Evolutionary conservation across 2,888 invertebrate genomes (phyloP), one percentile per base, ranked within the genome.

Genomic region (Diarsia mendica): DNA sequence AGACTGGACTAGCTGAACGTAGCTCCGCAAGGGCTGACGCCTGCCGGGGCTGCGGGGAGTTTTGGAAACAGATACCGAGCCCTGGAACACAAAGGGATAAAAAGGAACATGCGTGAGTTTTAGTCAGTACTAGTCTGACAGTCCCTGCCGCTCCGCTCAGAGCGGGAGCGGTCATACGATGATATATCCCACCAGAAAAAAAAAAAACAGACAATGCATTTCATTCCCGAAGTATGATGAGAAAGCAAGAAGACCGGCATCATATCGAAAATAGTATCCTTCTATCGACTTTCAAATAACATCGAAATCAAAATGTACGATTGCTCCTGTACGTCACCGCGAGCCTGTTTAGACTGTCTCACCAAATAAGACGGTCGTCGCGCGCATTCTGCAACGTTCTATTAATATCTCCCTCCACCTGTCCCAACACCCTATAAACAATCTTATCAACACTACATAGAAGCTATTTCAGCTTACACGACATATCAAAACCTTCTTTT

Each of bases 351-450:
- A 86, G 86, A 86, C 90, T 87, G 92, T 91, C 94, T 90, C 88
- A 91, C 95, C 95, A 94, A 95, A 95, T 95, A 95, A 94, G 94
- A 91, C 92, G 89, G 89, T 90, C 90, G 89, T 87, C 89, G 88
- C 87, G 90, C 93, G 93, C 94, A 94, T 92, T 93, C 92, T 94
- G 95, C 95, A 94, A 90, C 88, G 82, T 83, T 87, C 94, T 95
- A 95, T 92, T 92, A 92, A 93, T 95, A 94, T 82, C 84, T 80
- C 73, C 79, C 82, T 81, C 70, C 67, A 68, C 72, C 58, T 73
- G 67, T 28, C 49, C 44, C 71, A 66, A 75, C 60, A 74, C 53
- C 23, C 85, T 60, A 91, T 53, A 80, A 80, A 72, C 84, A 70
- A 77, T 89, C 85, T 82, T 91, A 87, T 69, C 9, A 8, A 39